Evolutionary conservation across 1,140 invertebrate genomes (phyloP).

Genomic region (Zelostemma sp.): DNA sequence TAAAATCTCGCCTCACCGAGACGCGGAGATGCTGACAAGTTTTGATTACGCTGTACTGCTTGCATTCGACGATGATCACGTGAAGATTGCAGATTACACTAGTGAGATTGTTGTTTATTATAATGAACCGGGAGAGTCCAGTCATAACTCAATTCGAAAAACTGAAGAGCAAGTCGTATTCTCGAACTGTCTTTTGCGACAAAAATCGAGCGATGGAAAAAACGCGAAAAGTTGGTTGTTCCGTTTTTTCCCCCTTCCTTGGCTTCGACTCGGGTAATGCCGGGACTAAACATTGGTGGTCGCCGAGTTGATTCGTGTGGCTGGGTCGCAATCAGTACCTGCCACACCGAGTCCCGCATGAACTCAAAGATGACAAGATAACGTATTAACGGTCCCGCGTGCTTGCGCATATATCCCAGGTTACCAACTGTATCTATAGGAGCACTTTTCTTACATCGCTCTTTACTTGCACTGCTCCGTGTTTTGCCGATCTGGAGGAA

Average conservation of each 20-base stretch:
- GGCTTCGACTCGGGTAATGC: neutral
- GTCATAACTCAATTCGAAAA: constrained; percentile 23
- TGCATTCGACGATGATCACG: constrained; percentile 29
- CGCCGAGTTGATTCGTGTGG: constrained; percentile 49
- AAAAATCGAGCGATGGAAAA: neutral
- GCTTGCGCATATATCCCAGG: constrained; percentile 17
- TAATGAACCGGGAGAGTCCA: constrained; percentile 6
- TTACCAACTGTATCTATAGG: constrained; percentile 17
- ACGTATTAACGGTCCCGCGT: constrained; percentile 40
- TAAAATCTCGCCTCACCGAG: constrained; percentile 30
- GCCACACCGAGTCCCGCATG: constrained; percentile 36
- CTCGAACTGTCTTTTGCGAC: too few species aligned
- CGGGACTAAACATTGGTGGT: constrained; percentile 25
- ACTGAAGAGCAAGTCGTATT: constrained; percentile 12
- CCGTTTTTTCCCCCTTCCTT: neutral
- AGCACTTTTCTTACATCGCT: constrained; percentile 24
- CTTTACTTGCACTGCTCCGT: constrained; percentile 21
- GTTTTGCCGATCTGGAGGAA: constrained; percentile 21
- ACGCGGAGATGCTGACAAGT: constrained; percentile 37
- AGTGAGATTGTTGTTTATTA: constrained; percentile 21
- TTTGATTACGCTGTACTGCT: constrained; percentile 32
- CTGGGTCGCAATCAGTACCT: constrained; percentile 51
- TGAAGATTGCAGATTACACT: constrained; percentile 26
- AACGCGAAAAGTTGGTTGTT: neutral
- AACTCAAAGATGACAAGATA: constrained; percentile 42